Evolutionary conservation across 2,113 vertebrate species (phyloP).

Genomic region (Cariama cristata): DNA sequence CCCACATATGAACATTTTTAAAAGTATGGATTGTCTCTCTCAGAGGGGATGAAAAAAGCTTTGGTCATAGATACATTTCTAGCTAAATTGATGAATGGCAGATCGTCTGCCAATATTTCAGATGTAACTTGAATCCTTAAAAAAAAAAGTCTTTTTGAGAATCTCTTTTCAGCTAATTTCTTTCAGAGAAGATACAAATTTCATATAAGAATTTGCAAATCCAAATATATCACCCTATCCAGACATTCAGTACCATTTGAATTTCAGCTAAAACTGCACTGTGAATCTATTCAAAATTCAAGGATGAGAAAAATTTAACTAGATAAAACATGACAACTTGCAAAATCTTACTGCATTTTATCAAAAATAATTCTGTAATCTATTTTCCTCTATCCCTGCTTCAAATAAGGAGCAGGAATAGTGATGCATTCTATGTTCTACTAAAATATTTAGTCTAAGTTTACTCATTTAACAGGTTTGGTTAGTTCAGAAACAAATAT

Average conservation of each 20-base stretch:
- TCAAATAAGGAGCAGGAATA: background rate
- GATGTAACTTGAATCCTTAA: background rate
- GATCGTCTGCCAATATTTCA: background rate
- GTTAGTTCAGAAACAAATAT: background rate
- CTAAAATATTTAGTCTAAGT: background rate
- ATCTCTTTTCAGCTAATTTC: background rate
- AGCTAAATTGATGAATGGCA: background rate
- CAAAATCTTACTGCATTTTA: background rate
- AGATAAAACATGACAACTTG: background rate
- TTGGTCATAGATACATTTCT: background rate
- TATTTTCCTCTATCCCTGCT: background rate
- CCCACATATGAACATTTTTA: background rate
- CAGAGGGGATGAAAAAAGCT: background rate
- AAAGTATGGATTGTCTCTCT: background rate
- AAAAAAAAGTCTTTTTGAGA: background rate
- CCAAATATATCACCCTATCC: background rate
- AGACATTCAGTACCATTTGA: background rate
- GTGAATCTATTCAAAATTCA: background rate
- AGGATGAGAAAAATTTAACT: background rate
- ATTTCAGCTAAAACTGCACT: background rate
- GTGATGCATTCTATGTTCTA: background rate
- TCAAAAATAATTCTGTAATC: background rate
- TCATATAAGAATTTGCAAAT: conserved; percentile 8
- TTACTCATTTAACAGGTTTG: background rate
- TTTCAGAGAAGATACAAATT: background rate